Conservation (phyloP, 2,113 vertebrate species). For the Aptenodytes forsteri region DNA sequence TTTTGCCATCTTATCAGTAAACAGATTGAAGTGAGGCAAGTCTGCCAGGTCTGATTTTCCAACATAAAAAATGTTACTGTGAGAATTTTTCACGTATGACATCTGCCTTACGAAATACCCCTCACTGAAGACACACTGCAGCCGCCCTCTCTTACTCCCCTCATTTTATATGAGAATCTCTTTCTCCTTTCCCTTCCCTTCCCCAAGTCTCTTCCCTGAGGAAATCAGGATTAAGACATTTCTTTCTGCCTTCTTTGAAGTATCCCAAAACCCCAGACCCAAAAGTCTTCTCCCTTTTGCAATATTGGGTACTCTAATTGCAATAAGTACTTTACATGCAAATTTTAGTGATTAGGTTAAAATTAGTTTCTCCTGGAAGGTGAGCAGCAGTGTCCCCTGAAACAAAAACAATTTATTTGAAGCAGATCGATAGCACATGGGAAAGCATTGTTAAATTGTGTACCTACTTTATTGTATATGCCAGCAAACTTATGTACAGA, state of each 20-base stretch:
- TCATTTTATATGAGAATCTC: neutral
- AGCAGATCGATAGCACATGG: neutral
- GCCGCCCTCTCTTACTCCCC: neutral
- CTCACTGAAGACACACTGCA: neutral
- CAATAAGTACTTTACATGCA: constrained; percentile 34
- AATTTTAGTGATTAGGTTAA: constrained; percentile 51
- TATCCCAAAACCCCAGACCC: neutral
- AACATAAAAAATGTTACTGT: neutral
- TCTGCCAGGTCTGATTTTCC: neutral
- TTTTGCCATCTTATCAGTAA: neutral
- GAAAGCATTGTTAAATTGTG: neutral
- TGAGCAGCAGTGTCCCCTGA: neutral
- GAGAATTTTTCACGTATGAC: neutral
- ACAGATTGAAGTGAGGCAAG: neutral
- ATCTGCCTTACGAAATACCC: neutral
- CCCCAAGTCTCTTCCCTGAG: neutral
- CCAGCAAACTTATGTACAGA: neutral
- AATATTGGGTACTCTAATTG: constrained; percentile 7
- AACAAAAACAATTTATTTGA: neutral
- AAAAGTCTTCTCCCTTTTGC: constrained; percentile 18
- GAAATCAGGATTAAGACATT: constrained; percentile 51
- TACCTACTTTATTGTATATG: neutral
- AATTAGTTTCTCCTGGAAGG: constrained; percentile 43
- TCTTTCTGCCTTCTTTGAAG: constrained; percentile 1
- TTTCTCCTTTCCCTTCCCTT: neutral